Conservation (phyloP, 2,113 vertebrate genomes). For the Pipa parva region DNA sequence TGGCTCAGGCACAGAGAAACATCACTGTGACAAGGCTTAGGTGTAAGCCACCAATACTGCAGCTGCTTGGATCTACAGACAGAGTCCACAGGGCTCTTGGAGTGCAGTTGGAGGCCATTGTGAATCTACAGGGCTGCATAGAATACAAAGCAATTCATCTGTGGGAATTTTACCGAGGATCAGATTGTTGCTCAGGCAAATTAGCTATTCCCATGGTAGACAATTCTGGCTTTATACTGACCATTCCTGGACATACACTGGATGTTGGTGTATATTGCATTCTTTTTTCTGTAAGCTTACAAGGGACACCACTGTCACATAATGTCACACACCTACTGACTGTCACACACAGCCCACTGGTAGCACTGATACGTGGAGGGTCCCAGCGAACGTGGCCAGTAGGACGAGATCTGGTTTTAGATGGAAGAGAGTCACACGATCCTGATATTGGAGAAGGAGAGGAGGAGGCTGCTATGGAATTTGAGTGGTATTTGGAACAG, state of each 20-base stretch:
- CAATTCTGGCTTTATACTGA: slow-evolving; percentile 50
- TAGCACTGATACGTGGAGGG: slow-evolving; percentile 64
- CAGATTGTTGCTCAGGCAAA: slow-evolving; percentile 42
- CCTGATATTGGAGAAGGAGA: slow-evolving; percentile 53
- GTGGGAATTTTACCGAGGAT: slow-evolving; percentile 58
- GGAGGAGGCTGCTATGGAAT: slow-evolving; percentile 49
- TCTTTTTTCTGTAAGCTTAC: slow-evolving; percentile 57
- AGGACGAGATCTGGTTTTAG: slow-evolving; percentile 58
- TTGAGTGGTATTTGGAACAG: slow-evolving; percentile 54
- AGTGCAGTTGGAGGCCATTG: slow-evolving; percentile 62
- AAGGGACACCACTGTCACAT: slow-evolving; percentile 56
- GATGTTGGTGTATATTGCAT: slow-evolving; percentile 59
- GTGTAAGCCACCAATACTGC: slow-evolving; percentile 53
- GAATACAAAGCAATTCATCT: slow-evolving; percentile 59
- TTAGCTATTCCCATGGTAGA: slow-evolving; percentile 42
- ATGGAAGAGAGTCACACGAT: slow-evolving; percentile 63
- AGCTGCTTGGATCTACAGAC: slow-evolving; percentile 49
- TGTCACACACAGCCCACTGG: slow-evolving; percentile 57
- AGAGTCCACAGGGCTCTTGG: slow-evolving; percentile 53
- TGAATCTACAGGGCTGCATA: slow-evolving; percentile 59
- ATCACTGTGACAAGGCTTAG: slow-evolving; percentile 50
- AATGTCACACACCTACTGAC: slow-evolving; percentile 44
- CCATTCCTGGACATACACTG: slow-evolving; percentile 55
- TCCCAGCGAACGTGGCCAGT: slow-evolving; percentile 59
- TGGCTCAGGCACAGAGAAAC: slow-evolving; percentile 41